A percentile compares a stretch with the other conserved stretches of the same genome.
phyloP scores from a whole-genome alignment of 2,797 vertebrate genomes.

The Bovichtus diacanthus region DNA sequence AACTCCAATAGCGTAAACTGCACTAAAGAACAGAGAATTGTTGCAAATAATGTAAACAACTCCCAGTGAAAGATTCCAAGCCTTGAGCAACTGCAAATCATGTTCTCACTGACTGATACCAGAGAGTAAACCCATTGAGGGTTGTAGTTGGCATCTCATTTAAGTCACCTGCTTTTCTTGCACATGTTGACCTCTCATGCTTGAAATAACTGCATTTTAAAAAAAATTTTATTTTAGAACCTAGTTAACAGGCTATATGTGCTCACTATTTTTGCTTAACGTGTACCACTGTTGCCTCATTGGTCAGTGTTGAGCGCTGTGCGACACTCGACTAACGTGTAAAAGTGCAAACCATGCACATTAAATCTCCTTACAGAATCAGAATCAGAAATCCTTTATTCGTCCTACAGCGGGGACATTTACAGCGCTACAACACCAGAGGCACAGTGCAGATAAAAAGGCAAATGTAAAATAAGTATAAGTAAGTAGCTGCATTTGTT shows the following conservation, averaged over 20 bases:
- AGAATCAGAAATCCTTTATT: too few species aligned
- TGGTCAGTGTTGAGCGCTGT: not conserved
- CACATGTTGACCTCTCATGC: not conserved
- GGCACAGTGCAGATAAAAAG: too few species aligned
- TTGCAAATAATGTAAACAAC: not conserved
- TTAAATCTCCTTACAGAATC: not conserved
- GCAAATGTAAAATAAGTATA: too few species aligned
- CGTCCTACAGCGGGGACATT: too few species aligned
- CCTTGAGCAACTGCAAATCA: not conserved
- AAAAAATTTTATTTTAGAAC: not conserved
- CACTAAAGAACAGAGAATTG: not conserved
- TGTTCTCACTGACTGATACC: not conserved
- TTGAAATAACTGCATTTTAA: conserved; percentile 17
- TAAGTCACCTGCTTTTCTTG: not conserved
- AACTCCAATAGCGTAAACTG: conserved; percentile 8
- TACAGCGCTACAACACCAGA: too few species aligned
- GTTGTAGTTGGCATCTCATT: not conserved
- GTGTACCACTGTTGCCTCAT: not conserved
- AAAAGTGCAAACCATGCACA: not conserved
- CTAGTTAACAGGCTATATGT: not conserved
- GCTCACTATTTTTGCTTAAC: not conserved
- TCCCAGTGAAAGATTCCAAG: not conserved
- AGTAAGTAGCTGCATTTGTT: not conserved
- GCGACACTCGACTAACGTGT: not conserved
- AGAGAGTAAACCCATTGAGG: not conserved